Conservation (phyloP, 2,797 vertebrate species). For the Oreortyx pictus region DNA sequence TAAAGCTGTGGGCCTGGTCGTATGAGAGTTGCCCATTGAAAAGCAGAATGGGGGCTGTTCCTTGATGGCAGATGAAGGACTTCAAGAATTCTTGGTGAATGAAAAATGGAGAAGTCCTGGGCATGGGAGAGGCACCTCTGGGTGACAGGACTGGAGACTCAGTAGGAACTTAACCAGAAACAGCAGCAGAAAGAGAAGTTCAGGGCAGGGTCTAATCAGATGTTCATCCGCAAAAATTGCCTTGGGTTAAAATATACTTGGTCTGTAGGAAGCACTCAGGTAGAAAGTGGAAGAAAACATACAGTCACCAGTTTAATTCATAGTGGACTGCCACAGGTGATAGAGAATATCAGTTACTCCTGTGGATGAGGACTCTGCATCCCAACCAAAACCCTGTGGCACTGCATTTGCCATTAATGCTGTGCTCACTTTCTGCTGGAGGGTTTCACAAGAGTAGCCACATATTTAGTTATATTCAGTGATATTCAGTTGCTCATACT, state of each 20-base stretch:
- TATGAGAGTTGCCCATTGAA: neutral
- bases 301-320: neutral
- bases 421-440: neutral
- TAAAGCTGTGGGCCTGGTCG: neutral
- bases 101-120: neutral
- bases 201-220: neutral
- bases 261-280: neutral
- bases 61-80: neutral
- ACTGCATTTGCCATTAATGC: too few species aligned
- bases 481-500: neutral
- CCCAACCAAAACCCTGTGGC: neutral
- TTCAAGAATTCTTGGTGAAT: neutral
- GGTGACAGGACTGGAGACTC: neutral
- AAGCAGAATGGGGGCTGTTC: neutral
- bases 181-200: neutral
- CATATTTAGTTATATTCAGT: neutral
- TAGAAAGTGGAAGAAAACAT: neutral
- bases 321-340: neutral
- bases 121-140: neutral
- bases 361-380: neutral
- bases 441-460: neutral
- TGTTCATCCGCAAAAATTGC: neutral
- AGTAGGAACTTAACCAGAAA: neutral
- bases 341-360: neutral
- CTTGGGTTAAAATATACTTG: neutral